These are phyloP conservation scores for Labeo calbasu DNA, from an alignment of 2,797 vertebrate genomes.

Conservation along the genomic window DNA sequence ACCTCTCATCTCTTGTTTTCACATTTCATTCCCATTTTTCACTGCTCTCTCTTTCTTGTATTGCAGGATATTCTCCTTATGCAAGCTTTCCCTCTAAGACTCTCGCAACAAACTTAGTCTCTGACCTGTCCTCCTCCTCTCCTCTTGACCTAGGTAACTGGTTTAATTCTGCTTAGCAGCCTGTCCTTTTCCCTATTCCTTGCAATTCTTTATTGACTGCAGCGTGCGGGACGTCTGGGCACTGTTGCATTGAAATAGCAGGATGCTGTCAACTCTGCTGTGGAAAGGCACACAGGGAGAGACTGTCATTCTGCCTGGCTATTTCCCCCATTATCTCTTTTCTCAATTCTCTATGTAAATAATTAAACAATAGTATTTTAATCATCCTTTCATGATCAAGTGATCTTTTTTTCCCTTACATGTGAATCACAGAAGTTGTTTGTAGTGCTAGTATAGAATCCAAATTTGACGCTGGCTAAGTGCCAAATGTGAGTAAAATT, in stretches of 20 bases:
- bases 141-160: slow-evolving; percentile 91
- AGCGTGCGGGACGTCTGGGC: slow-evolving; percentile 9
- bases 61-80: slow-evolving; percentile 92
- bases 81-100: slow-evolving; percentile 92
- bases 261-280: background rate
- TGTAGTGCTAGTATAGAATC: background rate
- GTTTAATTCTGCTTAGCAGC: slow-evolving; percentile 57
- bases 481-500: background rate
- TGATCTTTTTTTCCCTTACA: background rate
- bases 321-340: background rate
- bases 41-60: slow-evolving; percentile 74
- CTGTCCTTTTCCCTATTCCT: slow-evolving; percentile 49
- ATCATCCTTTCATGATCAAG: background rate
- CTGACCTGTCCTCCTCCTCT: slow-evolving; percentile 87
- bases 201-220: slow-evolving; percentile 45
- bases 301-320: background rate
- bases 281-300: background rate
- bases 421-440: background rate
- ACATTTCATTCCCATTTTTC: slow-evolving; percentile 54
- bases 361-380: background rate
- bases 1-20: slow-evolving; percentile 14
- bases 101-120: slow-evolving; percentile 86
- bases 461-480: background rate
- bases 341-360: background rate
- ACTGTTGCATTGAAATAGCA: slow-evolving; percentile 15